Evolutionary conservation across 2,888 invertebrate genomes (phyloP), one percentile per base, ranked within the genome.

Genomic region (Synergus umbraculus): DNA sequence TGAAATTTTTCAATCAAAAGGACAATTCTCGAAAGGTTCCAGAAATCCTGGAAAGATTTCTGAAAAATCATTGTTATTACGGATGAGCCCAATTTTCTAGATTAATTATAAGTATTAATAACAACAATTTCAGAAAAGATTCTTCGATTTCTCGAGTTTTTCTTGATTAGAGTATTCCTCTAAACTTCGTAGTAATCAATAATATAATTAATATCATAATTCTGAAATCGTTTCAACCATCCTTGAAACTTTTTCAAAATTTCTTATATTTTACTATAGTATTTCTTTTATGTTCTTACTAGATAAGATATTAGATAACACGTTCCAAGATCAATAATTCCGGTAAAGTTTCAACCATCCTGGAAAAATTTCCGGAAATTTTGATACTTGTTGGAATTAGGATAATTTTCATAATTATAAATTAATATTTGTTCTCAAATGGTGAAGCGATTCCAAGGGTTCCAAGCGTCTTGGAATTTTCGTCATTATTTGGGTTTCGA

Each of bases 61-160:
- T 15, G 41, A 65, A 65, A 65, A 37, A 41, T 65, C 15, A 12
- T 65, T 65, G 9, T 65, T 18, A 66, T 66, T 66, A 66, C 5
- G 41, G 41, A 65, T 65, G 65, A 66, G 66, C 43, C 43, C 66
- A 66, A 41, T 43, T 58, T 58, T 43, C 1, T 43, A 66, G 18
- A 66, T 66, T 64, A 64, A 64, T 64, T 37, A n/a, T 64, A 64
- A 64, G 12, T 64, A 64, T 37, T 37, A 64, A 64, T 37, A 64
- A 37, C 13, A 66, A n/a, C 43, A 66, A 8, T 10, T 66, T 66
- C n/a, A 66, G 66, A 43, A 43, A 43, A 43, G 15, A 18, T 67
- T 77, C 65, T 41, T 43, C 29, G 77, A 65, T 63, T 77, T 22
- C 58, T 69, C 7, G 63, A 9, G 41, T 1, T 66, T 18, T 43